Conservation (phyloP, 2,113 vertebrate genomes). For the Erinaceus europaeus region DNA sequence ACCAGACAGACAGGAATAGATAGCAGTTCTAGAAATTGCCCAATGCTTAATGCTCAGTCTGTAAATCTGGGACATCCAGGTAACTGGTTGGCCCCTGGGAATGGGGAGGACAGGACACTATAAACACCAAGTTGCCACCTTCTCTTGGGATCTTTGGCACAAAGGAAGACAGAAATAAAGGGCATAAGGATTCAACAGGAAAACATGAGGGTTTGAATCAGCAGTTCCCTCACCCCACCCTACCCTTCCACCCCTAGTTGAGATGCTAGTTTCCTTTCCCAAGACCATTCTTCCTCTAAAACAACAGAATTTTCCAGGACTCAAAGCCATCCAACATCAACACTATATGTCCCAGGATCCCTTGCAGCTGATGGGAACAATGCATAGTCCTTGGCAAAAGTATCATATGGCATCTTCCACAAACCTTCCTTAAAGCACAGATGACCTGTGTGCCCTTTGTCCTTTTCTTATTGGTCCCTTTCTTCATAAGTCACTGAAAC, state of each 20-base stretch:
- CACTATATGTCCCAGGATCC: neutral
- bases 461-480: neutral
- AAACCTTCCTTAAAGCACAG: neutral
- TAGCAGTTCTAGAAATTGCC: no score
- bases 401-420: neutral
- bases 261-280: neutral
- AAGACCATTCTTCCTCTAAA: neutral
- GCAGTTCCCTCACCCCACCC: neutral
- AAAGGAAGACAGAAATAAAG: neutral
- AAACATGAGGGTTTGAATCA: neutral
- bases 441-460: neutral
- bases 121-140: neutral
- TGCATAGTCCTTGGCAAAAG: neutral
- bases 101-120: neutral
- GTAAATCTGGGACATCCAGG: neutral
- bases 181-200: neutral
- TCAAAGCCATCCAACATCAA: neutral
- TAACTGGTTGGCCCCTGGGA: neutral
- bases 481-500: neutral
- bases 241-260: neutral
- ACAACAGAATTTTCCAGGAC: neutral
- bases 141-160: neutral
- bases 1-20: neutral
- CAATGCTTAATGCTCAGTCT: neutral
- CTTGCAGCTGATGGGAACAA: neutral